phyloP scores from a whole-genome alignment of 2,888 invertebrate genomes.

The Petrolisthes manimaculis region DNA sequence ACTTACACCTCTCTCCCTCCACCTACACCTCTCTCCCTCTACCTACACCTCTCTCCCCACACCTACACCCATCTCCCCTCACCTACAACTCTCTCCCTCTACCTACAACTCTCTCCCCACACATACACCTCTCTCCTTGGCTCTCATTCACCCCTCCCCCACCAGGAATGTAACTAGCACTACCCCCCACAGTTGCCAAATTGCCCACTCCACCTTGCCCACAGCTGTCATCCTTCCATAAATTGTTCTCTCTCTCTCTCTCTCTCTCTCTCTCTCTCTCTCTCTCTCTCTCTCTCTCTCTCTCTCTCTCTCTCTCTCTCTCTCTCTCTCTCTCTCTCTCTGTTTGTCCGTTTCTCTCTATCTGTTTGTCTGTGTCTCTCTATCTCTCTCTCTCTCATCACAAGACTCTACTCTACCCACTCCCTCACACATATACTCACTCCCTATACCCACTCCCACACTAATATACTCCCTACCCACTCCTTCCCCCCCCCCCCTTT shows the following conservation, averaged over 20 bases:
- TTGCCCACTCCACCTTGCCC: neutral
- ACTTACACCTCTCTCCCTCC: neutral
- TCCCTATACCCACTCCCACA: neutral
- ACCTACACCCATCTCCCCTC: neutral
- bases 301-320: slow-evolving; percentile 18
- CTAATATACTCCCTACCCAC: neutral
- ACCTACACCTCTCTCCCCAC: neutral
- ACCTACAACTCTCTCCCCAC: neutral
- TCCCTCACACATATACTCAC: neutral
- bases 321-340: neutral
- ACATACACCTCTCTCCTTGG: neutral
- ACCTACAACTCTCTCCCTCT: neutral
- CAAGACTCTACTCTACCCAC: neutral
- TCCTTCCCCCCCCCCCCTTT: neutral
- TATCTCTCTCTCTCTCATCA: neutral
- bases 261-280: slow-evolving; percentile 5
- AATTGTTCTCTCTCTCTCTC: neutral
- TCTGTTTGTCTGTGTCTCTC: neutral
- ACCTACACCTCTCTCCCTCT: neutral
- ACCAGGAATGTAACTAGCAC: too few species aligned
- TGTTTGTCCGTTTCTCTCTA: neutral
- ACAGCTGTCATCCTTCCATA: neutral
- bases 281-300: neutral
- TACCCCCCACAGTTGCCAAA: neutral
- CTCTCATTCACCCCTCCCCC: neutral